These are phyloP conservation scores for Pygoscelis antarcticus DNA, from an alignment of 2,113 vertebrate genomes.

Conservation along the genomic window DNA sequence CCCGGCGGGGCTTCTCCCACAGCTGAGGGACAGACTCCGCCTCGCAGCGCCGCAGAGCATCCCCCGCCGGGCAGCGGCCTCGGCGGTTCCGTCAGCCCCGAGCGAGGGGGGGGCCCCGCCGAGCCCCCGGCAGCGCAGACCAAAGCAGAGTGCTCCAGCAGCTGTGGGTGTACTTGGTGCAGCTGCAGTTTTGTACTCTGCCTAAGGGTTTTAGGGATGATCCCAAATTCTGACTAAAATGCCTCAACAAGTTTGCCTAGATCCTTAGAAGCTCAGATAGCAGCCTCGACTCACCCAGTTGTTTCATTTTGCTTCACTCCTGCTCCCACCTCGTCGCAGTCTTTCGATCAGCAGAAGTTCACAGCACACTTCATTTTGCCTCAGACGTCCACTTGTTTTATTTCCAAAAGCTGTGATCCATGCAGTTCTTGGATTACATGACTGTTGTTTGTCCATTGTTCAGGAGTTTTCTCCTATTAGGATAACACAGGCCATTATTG, in stretches of 20 bases:
- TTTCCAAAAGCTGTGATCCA: background rate
- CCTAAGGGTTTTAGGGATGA: accelerated
- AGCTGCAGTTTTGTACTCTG: accelerated
- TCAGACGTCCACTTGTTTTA: background rate
- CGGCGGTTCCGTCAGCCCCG: background rate
- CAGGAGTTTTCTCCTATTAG: background rate
- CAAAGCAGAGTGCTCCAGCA: background rate
- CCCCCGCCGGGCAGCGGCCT: background rate
- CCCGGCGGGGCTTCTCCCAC: background rate
- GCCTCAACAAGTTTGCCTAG: background rate
- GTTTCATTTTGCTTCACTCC: background rate
- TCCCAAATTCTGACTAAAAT: background rate
- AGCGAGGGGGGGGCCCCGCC: background rate
- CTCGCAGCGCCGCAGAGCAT: background rate
- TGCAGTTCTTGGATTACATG: background rate
- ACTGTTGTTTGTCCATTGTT: accelerated
- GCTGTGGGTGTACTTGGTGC: background rate
- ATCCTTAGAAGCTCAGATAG: background rate
- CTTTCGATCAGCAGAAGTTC: background rate
- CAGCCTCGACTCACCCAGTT: background rate
- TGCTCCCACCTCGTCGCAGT: accelerated
- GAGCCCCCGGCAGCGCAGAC: background rate
- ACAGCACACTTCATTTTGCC: background rate
- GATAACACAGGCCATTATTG: background rate
- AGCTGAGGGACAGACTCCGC: background rate